phyloP scores from a whole-genome alignment of 37 sponge, comb jelly and placozoan species.

The Eunapius fragilis region DNA sequence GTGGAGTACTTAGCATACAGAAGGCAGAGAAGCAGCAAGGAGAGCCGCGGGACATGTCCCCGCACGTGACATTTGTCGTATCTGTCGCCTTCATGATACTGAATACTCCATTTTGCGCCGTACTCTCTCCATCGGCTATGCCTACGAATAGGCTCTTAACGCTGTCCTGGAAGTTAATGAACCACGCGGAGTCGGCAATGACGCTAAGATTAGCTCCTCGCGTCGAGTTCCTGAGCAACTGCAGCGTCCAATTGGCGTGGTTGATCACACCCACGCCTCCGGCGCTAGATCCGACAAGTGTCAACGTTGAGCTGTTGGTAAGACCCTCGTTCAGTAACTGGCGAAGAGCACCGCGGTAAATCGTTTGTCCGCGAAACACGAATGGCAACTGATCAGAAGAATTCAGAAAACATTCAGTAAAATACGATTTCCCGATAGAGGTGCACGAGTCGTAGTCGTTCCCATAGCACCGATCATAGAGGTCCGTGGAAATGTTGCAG shows the following conservation, averaged over 20 bases:
- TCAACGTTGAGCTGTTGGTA: constrained; percentile 29
- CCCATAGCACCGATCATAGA: background rate
- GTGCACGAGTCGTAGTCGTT: background rate
- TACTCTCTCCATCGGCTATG: background rate
- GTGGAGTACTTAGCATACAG: constrained; percentile 51
- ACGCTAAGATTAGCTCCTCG: constrained; percentile 8
- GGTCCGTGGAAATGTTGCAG: background rate
- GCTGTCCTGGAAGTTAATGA: constrained; percentile 77
- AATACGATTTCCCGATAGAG: background rate
- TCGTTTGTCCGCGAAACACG: constrained; percentile 69
- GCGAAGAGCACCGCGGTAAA: constrained; percentile 46
- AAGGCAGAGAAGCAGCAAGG: constrained; percentile 79
- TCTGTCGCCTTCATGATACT: background rate
- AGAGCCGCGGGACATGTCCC: constrained; percentile 6
- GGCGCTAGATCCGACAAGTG: constrained; percentile 78
- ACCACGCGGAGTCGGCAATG: constrained; percentile 89
- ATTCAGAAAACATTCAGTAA: background rate
- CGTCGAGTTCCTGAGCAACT: background rate
- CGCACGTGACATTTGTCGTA: background rate
- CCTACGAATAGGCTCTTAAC: background rate
- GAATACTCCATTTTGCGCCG: background rate
- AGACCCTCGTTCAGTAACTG: constrained; percentile 39
- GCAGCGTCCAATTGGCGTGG: constrained; percentile 59
- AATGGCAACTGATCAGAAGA: constrained; percentile 30
- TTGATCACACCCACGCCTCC: constrained; percentile 86